These are phyloP conservation scores for Apolygus lucorum DNA, from an alignment of 1,140 invertebrate species.

Conservation along the genomic window DNA sequence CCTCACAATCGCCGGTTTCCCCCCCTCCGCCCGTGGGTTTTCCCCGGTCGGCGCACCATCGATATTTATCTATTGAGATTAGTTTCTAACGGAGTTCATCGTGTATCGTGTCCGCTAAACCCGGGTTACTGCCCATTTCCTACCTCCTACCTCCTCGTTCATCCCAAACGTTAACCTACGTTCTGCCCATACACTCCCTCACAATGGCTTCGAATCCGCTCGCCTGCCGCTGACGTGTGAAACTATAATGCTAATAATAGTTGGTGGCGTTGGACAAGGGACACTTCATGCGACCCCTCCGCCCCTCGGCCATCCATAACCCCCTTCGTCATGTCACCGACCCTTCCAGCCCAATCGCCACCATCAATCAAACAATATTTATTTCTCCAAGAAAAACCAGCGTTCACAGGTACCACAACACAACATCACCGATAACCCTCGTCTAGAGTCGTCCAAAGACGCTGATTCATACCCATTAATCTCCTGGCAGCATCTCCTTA, in stretches of 20 bases:
- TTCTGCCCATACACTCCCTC: background rate
- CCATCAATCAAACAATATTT: too few relatives aligned
- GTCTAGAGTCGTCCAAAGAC: too few relatives aligned
- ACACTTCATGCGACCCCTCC: constrained; percentile 1
- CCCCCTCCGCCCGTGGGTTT: background rate
- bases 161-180: background rate
- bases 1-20: background rate
- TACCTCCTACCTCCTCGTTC: background rate
- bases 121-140: background rate
- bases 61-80: background rate
- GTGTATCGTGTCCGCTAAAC: background rate
- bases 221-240: constrained; percentile 12
- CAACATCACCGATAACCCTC: too few relatives aligned
- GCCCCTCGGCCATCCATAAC: background rate
- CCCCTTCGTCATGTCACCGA: background rate
- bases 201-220: constrained; percentile 9
- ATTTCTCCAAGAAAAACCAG: too few relatives aligned
- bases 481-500: too few relatives aligned
- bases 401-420: too few relatives aligned
- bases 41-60: background rate
- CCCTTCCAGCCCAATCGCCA: background rate
- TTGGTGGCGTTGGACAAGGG: background rate
- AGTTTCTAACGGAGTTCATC: background rate
- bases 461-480: too few relatives aligned
- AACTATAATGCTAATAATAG: constrained; percentile 15